A percentile compares a stretch with the other conserved stretches of the same genome.
Evolutionary conservation across 2,888 invertebrate genomes (phyloP).

Genomic region (Torymus auratus): DNA sequence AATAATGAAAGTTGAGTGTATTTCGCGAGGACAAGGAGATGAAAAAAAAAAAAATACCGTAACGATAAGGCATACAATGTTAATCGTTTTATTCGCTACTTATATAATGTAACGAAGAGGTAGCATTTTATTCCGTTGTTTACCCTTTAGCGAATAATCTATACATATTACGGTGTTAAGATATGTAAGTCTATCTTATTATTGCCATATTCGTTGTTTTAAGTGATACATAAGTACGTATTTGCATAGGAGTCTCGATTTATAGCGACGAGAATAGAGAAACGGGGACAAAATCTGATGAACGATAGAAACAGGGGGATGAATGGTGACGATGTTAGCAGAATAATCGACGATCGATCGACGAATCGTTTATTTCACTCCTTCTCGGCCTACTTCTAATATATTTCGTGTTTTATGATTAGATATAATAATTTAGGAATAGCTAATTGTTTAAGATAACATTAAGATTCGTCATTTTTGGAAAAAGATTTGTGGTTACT

Average conservation of each 20-base stretch:
- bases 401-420: constrained; percentile 27
- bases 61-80: constrained; percentile 2
- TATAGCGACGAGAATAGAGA: not conserved
- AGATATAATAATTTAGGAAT: constrained; percentile 17
- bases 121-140: constrained; percentile 12
- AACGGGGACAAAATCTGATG: not conserved
- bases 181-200: constrained; percentile 27
- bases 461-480: constrained; percentile 28
- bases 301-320: not conserved
- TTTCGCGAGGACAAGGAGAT: not conserved
- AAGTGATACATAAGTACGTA: constrained; percentile 1
- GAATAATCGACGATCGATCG: constrained; percentile 42
- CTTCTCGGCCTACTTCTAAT: constrained; percentile 61
- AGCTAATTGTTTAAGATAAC: constrained; percentile 18
- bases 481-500: not conserved
- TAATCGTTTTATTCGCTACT: constrained; percentile 31
- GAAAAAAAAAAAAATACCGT: not conserved
- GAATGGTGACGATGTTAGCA: constrained; percentile 10
- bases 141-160: not conserved
- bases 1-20: constrained; percentile 30
- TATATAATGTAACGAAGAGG: not conserved
- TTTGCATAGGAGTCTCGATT: constrained; percentile 4
- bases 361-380: constrained; percentile 56
- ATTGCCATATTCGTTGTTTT: constrained; percentile 37
- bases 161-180: constrained; percentile 14